Base-by-base conservation (phyloP, 1,140 invertebrate species). In the Drosophila bifasciata region DNA sequence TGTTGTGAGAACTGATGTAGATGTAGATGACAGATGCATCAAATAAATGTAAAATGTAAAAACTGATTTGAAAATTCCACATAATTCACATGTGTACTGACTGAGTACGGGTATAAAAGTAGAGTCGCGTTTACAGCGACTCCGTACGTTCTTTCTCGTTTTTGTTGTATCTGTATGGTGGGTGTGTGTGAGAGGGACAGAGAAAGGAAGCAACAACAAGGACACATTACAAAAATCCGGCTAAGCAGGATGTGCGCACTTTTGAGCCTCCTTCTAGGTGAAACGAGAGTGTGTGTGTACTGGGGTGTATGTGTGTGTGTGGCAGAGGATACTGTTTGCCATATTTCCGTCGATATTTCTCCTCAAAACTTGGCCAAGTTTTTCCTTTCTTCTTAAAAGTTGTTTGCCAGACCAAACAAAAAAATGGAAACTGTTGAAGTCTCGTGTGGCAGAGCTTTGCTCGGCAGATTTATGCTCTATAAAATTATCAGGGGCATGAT, bases 331-430 rank as follows among this genome's bases (percentile, higher is more conserved):
- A 39, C 62, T 32, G 62, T 67, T 70, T 71, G 74, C 68, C 79
- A 81, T 81, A 81, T 77, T 81, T 81, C 68, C 78, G 78, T 76
- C 77, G 73, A 81, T 80, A 71, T 81, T 81, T 81, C 45, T 73
- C 64, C 78, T 76, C 43, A 49, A 76, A 81, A 81, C 58, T 76
- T 81, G 72, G 40, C 41, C 73, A 56, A 76, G 56, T 58, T 79
- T 32, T 36, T 56, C 51, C 50, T 68, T 68, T 45, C n/a, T 61
- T 1, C 17, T 40, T 0, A 11, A 43, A 56, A 61, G 36, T 56
- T 43, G 6, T 43, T 28, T 39, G n/a, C n/a, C 2, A 50, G 13
- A 57, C 57, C 46, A 50, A n/a, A n/a, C n/a, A n/a, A n/a, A n/a
- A 59, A 23, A 36, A 36, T 13, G 32, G 32, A 40, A 57, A 28